Conservation (phyloP, 2,113 vertebrate genomes). For the Hirundichthys speculiger region DNA sequence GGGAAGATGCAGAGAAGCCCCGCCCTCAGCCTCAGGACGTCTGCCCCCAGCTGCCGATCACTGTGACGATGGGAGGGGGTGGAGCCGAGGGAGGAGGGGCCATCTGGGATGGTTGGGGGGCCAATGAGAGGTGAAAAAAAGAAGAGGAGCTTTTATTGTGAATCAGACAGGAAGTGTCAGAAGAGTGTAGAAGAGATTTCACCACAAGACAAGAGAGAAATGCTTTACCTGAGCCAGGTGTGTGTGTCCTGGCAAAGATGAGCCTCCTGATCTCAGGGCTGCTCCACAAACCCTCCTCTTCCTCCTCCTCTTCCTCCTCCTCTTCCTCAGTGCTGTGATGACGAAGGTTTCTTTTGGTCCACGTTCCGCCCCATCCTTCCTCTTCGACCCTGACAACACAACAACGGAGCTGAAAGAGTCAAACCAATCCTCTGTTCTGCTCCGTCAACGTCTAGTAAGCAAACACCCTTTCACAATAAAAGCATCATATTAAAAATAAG, state of each 20-base stretch:
- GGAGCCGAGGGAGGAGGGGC: constrained; percentile 33
- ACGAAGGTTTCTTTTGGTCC: constrained; percentile 45
- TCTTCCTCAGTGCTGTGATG: constrained; percentile 63
- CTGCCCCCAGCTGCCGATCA: constrained; percentile 85
- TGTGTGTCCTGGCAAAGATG: constrained; percentile 23
- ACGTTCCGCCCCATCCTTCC: constrained; percentile 34
- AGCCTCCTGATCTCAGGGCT: constrained; percentile 46
- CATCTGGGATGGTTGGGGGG: constrained; percentile 1
- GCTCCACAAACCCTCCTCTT: constrained; percentile 47
- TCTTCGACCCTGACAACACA: constrained; percentile 32
- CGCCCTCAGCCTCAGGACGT: constrained; percentile 86
- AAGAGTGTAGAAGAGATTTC: neutral
- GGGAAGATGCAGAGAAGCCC: constrained; percentile 93
- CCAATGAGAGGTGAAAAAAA: neutral
- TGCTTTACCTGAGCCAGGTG: constrained; percentile 51
- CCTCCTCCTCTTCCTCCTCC: constrained; percentile 48
- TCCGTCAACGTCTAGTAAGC: neutral
- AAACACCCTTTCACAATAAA: too few species aligned
- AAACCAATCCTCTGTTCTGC: neutral
- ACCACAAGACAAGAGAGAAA: neutral
- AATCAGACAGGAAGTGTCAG: neutral
- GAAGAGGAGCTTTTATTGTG: constrained; percentile 5
- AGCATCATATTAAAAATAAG: too few species aligned
- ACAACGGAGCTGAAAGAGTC: neutral
- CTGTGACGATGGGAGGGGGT: constrained; percentile 54